A percentile compares a stretch with the other conserved stretches of the same genome.
Conservation (phyloP, 30 jellyfish, hydroid and myxozoan species). For the Phacellophora camtschatica region DNA sequence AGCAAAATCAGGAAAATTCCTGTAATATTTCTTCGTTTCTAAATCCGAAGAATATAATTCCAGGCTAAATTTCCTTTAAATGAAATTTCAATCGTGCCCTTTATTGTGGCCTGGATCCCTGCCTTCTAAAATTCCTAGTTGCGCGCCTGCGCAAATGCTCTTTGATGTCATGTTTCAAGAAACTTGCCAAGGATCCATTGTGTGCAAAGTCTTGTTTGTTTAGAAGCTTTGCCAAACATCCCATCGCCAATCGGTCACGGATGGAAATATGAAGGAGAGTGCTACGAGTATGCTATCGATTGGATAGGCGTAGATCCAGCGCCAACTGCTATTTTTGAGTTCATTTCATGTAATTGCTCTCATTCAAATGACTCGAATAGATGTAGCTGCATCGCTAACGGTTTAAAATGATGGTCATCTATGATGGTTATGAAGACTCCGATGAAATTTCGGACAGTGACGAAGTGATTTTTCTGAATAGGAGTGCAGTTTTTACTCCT, state of each 20-base stretch:
- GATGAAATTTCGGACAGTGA: slow-evolving; percentile 20
- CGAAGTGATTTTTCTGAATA: too few species aligned
- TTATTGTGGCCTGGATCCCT: not conserved
- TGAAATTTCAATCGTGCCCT: too few species aligned
- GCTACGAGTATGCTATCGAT: not conserved
- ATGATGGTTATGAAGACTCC: slow-evolving; percentile 6
- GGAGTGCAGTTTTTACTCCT: too few species aligned
- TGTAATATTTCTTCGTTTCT: not conserved
- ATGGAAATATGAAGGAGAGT: not conserved
- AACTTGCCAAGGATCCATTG: too few species aligned
- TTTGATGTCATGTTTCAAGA: too few species aligned
- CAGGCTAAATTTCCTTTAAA: too few species aligned
- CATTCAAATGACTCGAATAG: not conserved
- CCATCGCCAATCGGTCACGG: not conserved
- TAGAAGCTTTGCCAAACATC: not conserved
- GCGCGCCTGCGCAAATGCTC: too few species aligned
- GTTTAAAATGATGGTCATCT: not conserved
- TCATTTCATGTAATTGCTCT: not conserved
- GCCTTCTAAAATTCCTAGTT: too few species aligned
- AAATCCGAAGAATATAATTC: not conserved
- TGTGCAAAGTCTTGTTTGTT: too few species aligned
- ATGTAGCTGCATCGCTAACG: slow-evolving; percentile 22
- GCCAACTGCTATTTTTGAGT: not conserved
- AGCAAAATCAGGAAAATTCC: not conserved
- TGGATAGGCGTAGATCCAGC: not conserved